These are phyloP conservation scores for Drosophila koepferae DNA, from an alignment of 2,888 invertebrate genomes.

Conservation along the genomic window DNA sequence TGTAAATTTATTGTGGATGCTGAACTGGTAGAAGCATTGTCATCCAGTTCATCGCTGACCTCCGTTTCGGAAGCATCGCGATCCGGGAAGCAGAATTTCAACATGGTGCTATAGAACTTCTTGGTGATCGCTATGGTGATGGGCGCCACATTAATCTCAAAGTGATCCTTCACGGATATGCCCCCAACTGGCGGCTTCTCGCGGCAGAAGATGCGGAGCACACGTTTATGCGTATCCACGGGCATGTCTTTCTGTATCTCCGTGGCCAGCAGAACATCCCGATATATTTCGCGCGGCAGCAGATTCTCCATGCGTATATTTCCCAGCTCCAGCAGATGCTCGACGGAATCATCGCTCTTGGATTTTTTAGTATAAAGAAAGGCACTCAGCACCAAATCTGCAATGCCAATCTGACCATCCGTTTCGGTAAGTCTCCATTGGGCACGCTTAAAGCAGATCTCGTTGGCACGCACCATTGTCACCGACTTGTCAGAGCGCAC, in stretches of 20 bases:
- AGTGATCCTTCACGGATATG: constrained; percentile 99
- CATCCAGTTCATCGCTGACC: constrained; percentile 88
- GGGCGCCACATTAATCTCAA: constrained; percentile 99
- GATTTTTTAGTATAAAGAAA: constrained; percentile 99
- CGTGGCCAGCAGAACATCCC: constrained; percentile 93
- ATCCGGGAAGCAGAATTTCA: constrained; percentile 98
- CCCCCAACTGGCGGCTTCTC: constrained; percentile 99
- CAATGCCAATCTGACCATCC: constrained; percentile 98
- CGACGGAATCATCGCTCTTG: constrained; percentile 98
- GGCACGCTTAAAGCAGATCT: constrained; percentile 99
- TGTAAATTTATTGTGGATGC: constrained; percentile 86
- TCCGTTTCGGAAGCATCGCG: constrained; percentile 92
- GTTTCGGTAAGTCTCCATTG: constrained; percentile 99
- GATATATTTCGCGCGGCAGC: constrained; percentile 96
- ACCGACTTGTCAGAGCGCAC: constrained; percentile 90
- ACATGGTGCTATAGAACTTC: constrained; percentile 98
- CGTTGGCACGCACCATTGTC: constrained; percentile 92
- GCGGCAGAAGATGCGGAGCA: constrained; percentile 96
- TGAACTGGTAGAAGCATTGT: constrained; percentile 86
- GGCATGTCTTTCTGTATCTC: constrained; percentile 94
- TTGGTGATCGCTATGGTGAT: constrained; percentile 96
- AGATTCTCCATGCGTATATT: constrained; percentile 98
- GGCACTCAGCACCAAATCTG: constrained; percentile 97
- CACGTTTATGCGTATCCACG: constrained; percentile 93
- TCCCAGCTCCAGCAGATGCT: constrained; percentile 97